Evolutionary conservation across 2,888 invertebrate genomes (phyloP), one percentile per base, ranked within the genome.

Genomic region (Anticlea derivata): DNA sequence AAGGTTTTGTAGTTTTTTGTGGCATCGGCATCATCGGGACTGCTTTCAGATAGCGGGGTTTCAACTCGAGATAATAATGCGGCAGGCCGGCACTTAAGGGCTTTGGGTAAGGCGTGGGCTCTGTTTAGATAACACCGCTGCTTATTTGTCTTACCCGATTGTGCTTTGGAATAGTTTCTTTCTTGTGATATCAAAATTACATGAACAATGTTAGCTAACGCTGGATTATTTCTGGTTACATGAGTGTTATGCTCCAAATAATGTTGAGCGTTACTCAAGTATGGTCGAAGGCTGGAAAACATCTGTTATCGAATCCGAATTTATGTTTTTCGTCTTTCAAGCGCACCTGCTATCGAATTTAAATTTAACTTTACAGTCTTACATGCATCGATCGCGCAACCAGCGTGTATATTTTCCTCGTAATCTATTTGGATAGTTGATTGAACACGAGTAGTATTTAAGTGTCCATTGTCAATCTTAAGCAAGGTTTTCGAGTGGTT

Each of bases 1-100:
- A 90, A 89, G 86, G 74, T 78, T 75, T 76, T 74, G 80, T 78
- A 79, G 83, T 88, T 88, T n/a, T 89, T 89, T 89, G 81, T 89
- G 77, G 75, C 75, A 75, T 70, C 73, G 78, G 76, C 72, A 74
- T 80, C 75, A 75, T 70, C 72, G 78, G 76, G 72, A 75, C 81
- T 75, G 72, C 76, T 72, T 73, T 74, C 67, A 82, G 87, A 88
- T 88, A 88, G 81, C 80, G 77, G 76, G 66, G 75, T 69, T 69
- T 71, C 73, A 70, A 64, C 70, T 67, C 73, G 62, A 81, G 83
- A 86, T 86, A 85, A 85, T 83, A 80, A 79, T 76, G 72, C 72
- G 70, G 68, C 73, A 73, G 75, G 80, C 75, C 68, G 76, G 76
- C 73, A 70, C 81, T 82, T 81, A 80, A 80, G 73, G 74, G 75